phyloP scores from a whole-genome alignment of 1,140 invertebrate genomes.

The Camponotus vicinus region DNA sequence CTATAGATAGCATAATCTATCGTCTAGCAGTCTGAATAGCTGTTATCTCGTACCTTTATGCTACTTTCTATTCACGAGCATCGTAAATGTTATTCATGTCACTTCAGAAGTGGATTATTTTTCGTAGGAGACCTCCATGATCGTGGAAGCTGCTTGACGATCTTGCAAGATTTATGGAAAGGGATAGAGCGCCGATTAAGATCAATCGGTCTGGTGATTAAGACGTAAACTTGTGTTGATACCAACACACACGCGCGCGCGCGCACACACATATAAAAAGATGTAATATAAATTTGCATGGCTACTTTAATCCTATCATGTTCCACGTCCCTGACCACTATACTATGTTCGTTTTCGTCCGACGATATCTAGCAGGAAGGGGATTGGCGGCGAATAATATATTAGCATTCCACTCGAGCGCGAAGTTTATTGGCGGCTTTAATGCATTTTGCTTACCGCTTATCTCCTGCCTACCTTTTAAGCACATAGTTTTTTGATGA shows the following conservation, averaged over 20 bases:
- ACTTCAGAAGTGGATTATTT: constrained; percentile 26
- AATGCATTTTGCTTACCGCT: constrained; percentile 71
- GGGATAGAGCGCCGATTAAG: constrained; percentile 64
- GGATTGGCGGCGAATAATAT: constrained; percentile 71
- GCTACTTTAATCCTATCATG: constrained; percentile 54
- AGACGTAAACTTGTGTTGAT: constrained; percentile 67
- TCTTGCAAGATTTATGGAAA: constrained; percentile 64
- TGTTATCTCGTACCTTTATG: constrained; percentile 3
- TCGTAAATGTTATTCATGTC: constrained; percentile 48
- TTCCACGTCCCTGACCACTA: constrained; percentile 32
- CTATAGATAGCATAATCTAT: background rate
- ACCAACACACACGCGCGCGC: constrained; percentile 1
- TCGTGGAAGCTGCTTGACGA: constrained; percentile 42
- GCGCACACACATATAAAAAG: no score
- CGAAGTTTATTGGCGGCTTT: constrained; percentile 71
- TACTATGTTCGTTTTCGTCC: constrained; percentile 62
- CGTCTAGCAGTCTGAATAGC: constrained; percentile 19
- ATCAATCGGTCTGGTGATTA: constrained; percentile 70
- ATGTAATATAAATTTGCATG: background rate
- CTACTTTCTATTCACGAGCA: constrained; percentile 24
- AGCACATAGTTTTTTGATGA: constrained; percentile 66
- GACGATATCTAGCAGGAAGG: constrained; percentile 57
- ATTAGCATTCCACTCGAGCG: constrained; percentile 71
- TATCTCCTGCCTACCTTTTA: constrained; percentile 69
- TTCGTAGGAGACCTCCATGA: constrained; percentile 13